These are phyloP conservation scores for Drosophila robusta DNA, from an alignment of 2,888 invertebrate species.

Conservation along the genomic window DNA sequence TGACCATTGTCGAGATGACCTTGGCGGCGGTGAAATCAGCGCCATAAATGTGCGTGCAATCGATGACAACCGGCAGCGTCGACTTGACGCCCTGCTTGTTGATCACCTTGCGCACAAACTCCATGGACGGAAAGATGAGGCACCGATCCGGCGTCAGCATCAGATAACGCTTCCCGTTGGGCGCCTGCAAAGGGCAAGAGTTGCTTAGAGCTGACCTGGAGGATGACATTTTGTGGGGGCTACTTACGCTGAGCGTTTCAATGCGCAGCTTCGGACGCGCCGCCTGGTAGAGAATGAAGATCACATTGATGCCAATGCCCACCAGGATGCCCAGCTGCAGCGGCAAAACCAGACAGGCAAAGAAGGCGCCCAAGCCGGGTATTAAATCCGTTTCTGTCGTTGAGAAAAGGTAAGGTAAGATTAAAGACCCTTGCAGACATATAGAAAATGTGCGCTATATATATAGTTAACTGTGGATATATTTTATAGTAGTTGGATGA, in stretches of 20 bases:
- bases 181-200: conserved; percentile 85
- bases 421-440: neutral
- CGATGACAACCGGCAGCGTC: conserved; percentile 91
- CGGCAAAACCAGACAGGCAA: conserved; percentile 92
- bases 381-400: conserved; percentile 92
- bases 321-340: conserved; percentile 95
- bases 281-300: conserved; percentile 94
- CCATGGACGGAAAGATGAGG: conserved; percentile 95
- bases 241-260: conserved; percentile 90
- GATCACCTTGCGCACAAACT: conserved; percentile 94
- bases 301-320: conserved; percentile 92
- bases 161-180: conserved; percentile 90
- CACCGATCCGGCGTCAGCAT: conserved; percentile 95
- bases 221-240: neutral
- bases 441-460: too few species aligned
- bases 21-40: conserved; percentile 95
- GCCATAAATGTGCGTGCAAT: conserved; percentile 95
- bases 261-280: conserved; percentile 94
- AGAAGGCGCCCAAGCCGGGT: conserved; percentile 93
- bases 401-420: neutral
- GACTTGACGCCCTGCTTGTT: conserved; percentile 91
- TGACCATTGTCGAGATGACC: conserved; percentile 90
- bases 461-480: too few species aligned
- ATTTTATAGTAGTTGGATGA: too few species aligned
- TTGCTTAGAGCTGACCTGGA: neutral